These are phyloP conservation scores for Pogonomyrmex barbatus DNA, from an alignment of 1,140 invertebrate species.

Conservation along the genomic window DNA sequence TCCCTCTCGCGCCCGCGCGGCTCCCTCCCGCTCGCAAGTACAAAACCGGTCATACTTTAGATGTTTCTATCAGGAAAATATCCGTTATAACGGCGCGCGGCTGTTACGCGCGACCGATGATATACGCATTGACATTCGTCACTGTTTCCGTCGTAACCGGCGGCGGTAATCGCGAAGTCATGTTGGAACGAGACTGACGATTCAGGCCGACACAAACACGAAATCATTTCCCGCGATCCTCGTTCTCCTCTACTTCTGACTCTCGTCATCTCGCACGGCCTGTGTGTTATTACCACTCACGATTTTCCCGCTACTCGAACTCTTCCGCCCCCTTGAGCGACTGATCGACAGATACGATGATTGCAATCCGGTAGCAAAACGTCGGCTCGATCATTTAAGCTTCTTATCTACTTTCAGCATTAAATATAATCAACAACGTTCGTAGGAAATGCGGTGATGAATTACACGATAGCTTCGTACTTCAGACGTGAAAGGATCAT, in stretches of 20 bases:
- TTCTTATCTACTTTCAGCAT: conserved; percentile 73
- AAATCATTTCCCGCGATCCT: conserved; percentile 46
- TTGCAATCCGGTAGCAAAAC: conserved; percentile 24
- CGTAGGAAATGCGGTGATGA: conserved; percentile 36
- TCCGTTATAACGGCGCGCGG: conserved; percentile 64
- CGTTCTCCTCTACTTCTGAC: conserved; percentile 53
- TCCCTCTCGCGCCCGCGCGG: neutral
- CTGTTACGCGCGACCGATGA: conserved; percentile 51
- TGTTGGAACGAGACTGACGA: neutral
- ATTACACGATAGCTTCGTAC: conserved; percentile 40
- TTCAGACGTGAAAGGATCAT: conserved; percentile 2
- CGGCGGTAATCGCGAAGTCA: neutral
- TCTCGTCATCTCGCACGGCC: conserved; percentile 56
- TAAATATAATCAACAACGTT: conserved; percentile 74
- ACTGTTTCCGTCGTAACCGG: neutral
- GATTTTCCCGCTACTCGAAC: neutral
- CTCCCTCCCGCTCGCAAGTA: neutral
- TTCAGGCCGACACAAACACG: neutral
- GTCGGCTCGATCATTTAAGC: conserved; percentile 59
- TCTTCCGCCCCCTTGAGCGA: neutral
- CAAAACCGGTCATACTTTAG: conserved; percentile 54
- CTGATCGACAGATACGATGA: neutral
- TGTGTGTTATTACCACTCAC: conserved; percentile 51
- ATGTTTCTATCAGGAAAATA: conserved; percentile 54
- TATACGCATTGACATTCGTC: conserved; percentile 13